Conservation (phyloP, 2,113 vertebrate species). For the Diphyllodes magnificus region DNA sequence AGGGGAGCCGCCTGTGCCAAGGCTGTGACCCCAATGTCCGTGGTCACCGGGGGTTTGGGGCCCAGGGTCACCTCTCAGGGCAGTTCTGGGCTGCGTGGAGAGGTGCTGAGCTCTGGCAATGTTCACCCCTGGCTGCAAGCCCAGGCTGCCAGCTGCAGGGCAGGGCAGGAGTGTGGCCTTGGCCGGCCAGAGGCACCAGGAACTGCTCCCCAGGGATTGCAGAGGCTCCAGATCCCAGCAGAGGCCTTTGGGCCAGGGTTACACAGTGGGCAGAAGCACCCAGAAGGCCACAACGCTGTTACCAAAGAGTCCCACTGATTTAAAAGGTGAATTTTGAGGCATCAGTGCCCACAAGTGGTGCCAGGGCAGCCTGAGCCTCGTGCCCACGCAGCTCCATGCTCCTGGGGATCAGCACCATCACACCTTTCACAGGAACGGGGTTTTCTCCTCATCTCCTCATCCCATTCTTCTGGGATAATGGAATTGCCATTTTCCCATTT, state of each 20-base stretch:
- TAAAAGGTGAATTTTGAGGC: not conserved
- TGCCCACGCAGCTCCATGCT: not conserved
- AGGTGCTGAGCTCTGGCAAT: not conserved
- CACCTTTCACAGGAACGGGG: not conserved
- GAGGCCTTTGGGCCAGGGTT: not conserved
- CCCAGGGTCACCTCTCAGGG: not conserved
- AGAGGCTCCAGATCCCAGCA: not conserved
- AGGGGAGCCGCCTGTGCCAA: not conserved
- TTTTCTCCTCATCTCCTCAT: not conserved
- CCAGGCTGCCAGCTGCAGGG: fast-evolving
- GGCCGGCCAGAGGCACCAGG: too few relatives aligned
- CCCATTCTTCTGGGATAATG: too few relatives aligned
- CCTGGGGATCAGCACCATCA: fast-evolving
- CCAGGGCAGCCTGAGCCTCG: fast-evolving
- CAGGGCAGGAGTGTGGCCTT: not conserved
- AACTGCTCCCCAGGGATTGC: not conserved
- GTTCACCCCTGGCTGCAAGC: not conserved
- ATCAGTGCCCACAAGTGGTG: too few relatives aligned
- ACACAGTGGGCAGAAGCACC: not conserved
- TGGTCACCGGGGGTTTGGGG: not conserved
- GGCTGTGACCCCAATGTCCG: not conserved
- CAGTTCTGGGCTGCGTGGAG: not conserved
- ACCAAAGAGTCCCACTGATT: not conserved
- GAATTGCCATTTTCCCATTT: not conserved
- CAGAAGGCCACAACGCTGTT: not conserved